Evolutionary conservation across 2,888 invertebrate species (phyloP).

Genomic region (Orthosia incerta): DNA sequence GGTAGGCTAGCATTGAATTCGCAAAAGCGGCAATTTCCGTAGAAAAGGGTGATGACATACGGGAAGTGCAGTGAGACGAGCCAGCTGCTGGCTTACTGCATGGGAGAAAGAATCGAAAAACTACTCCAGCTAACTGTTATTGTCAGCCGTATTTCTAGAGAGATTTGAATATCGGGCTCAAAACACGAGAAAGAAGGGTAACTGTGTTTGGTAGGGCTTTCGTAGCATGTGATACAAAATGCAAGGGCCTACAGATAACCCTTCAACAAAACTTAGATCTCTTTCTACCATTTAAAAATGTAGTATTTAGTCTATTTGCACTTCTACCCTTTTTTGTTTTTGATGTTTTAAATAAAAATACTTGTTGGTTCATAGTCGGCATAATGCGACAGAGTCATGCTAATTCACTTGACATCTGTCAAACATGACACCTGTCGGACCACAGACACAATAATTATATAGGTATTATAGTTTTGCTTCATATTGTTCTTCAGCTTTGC

Average conservation of each 20-base stretch:
- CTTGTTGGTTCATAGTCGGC: too few species aligned
- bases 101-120: constrained; percentile 25
- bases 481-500: neutral
- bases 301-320: neutral
- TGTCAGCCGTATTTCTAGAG: neutral
- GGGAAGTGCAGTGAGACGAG: constrained; percentile 47
- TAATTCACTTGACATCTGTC: too few species aligned
- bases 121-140: neutral
- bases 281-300: neutral
- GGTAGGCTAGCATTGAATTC: constrained; percentile 63
- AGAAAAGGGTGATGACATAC: constrained; percentile 60
- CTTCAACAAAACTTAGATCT: neutral
- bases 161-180: constrained; percentile 9
- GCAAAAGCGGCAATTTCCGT: constrained; percentile 69
- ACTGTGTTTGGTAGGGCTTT: neutral
- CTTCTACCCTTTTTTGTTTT: neutral
- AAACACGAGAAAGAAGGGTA: neutral
- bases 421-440: too few species aligned
- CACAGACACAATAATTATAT: too few species aligned
- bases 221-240: neutral
- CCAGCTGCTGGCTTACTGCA: constrained; percentile 35
- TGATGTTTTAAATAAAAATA: too few species aligned
- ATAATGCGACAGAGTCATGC: too few species aligned
- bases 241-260: neutral
- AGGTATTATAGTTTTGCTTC: neutral